Evolutionary conservation across 1,140 invertebrate species (phyloP).

Genomic region (Zaprionus tsacasi): DNA sequence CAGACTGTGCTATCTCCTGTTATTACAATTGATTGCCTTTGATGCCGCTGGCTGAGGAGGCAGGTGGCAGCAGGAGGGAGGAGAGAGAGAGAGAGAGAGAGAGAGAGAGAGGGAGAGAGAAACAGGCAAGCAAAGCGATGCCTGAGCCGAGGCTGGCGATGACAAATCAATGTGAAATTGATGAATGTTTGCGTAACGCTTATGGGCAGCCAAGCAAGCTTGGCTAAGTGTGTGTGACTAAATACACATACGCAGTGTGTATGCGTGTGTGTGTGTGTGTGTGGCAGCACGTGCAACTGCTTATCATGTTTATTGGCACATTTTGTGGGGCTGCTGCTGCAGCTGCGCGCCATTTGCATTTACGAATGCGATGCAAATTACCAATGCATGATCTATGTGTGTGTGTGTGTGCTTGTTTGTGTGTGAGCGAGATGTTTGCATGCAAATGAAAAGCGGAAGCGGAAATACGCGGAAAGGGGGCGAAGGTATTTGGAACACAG

Average conservation of each 20-base stretch:
- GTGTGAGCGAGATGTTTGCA: slow-evolving; percentile 45
- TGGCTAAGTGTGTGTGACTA: background rate
- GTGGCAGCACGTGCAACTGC: slow-evolving; percentile 46
- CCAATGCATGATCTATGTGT: slow-evolving; percentile 38
- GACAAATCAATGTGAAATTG: slow-evolving; percentile 70
- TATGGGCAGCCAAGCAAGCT: background rate
- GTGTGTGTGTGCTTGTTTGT: background rate
- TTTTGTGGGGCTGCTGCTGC: slow-evolving; percentile 55
- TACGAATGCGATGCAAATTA: slow-evolving; percentile 47
- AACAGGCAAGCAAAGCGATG: background rate
- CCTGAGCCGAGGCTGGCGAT: slow-evolving; percentile 9
- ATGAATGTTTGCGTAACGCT: slow-evolving; percentile 48
- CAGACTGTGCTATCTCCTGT: background rate
- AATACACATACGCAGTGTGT: background rate
- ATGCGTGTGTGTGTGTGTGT: slow-evolving; percentile 1
- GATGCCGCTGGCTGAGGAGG: background rate
- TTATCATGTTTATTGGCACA: slow-evolving; percentile 78
- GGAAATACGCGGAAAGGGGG: slow-evolving; percentile 12
- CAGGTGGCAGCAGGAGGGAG: background rate
- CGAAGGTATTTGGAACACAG: slow-evolving; percentile 22
- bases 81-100: background rate
- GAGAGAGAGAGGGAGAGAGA: background rate
- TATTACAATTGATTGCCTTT: slow-evolving; percentile 12
- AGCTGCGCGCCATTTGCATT: slow-evolving; percentile 53
- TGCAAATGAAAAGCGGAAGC: slow-evolving; percentile 76